Evolutionary conservation across 2,113 vertebrate genomes (phyloP), one percentile per base, ranked within the genome.

Genomic region (Phaetusa simplex): DNA sequence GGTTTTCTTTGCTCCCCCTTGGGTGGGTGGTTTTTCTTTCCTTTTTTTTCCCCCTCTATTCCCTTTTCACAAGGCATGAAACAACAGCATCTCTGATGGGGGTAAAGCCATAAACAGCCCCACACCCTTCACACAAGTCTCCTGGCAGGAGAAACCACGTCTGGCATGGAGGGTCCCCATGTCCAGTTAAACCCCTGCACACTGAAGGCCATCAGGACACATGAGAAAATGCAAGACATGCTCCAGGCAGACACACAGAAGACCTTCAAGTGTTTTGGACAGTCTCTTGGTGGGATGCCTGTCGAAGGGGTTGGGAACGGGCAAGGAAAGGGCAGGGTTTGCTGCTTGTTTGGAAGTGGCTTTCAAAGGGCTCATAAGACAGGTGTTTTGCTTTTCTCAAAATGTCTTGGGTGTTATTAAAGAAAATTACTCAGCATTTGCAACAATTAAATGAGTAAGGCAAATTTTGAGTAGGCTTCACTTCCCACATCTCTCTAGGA

Each of bases 241-340:
- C 7, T 78, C 50, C 29, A 71, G 34, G 29, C 12, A 49, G 14
- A 47, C 0, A 0, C 22, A 43, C 18, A 65, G 27, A 49, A 21
- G 58, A 56, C 17, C 42, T 50, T 29, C 1, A 1, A 77, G 55
- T 2, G 1, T 24, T 70, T 65, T 45, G 55, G 29, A 40, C 9
- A 8, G 34, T 47, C 9, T n/a, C 20, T 12, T 26, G 27, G 49
- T 52, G 27, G 69, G 62, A 32, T 0, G 0, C 8, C 12, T 40
- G 23, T 8, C 1, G 0, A 38, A 19, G 36, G 21, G 26, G 21
- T 34, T 49, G 34, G 71, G 42, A 56, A 24, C 0, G 1, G 32
- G 49, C 36, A 70, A 71, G 18, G 55, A 38, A 50, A 77, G 36
- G 66, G 16, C 52, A 80, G 38, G 22, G 32, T 36, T 49, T 30